Conservation (phyloP, 2,113 vertebrate species). For the Alaudala cheleensis region DNA sequence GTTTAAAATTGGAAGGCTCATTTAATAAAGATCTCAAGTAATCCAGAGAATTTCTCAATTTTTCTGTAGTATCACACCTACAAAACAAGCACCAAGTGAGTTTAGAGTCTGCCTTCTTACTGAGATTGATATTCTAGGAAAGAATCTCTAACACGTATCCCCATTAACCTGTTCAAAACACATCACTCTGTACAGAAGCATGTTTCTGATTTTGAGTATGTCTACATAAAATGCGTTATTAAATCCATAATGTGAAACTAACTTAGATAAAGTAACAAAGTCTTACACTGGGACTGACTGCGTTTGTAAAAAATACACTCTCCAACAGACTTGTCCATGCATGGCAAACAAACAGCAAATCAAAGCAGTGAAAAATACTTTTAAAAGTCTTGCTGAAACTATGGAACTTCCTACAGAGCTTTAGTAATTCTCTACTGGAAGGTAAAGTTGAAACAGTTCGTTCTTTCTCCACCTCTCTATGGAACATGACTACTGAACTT, state of each 20-base stretch:
- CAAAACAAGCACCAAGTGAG: conserved; percentile 48
- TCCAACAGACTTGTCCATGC: background rate
- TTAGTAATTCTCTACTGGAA: background rate
- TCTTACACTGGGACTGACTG: background rate
- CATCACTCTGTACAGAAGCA: background rate
- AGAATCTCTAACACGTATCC: background rate
- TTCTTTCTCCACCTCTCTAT: background rate
- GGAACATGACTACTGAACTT: background rate
- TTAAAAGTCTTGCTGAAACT: background rate
- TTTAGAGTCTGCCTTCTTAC: background rate
- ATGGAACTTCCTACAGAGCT: background rate
- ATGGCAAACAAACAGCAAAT: background rate
- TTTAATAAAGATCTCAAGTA: conserved; percentile 98
- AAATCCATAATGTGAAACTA: background rate
- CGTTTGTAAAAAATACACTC: background rate
- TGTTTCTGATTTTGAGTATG: background rate
- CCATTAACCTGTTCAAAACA: background rate
- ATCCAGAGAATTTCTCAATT: conserved; percentile 95
- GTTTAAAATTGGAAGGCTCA: conserved; percentile 97
- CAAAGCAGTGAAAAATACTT: background rate
- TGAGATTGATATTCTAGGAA: background rate
- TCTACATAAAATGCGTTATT: background rate
- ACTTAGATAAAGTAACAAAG: background rate
- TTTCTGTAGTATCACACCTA: conserved; percentile 97
- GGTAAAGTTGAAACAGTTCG: background rate